A percentile compares a stretch with the other conserved stretches of the same genome.
phyloP scores from a whole-genome alignment of 1,140 invertebrate genomes.

The Ceratoteleas bidentatus region DNA sequence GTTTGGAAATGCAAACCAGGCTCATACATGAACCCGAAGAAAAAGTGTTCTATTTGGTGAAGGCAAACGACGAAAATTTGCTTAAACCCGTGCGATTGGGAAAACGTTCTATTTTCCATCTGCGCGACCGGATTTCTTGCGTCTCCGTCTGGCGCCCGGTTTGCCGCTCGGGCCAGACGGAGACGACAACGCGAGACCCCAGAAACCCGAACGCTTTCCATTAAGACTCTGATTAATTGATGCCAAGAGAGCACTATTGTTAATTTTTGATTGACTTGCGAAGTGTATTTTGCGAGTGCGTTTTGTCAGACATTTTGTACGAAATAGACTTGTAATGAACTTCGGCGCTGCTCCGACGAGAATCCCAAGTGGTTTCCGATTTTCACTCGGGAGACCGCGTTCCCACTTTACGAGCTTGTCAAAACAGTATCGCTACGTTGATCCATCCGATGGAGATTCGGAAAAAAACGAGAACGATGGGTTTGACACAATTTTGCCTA shows the following conservation, averaged over 20 bases:
- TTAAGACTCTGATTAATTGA: constrained; percentile 4
- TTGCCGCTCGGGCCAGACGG: background rate
- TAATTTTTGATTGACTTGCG: constrained; percentile 7
- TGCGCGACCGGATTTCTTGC: background rate
- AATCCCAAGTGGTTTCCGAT: background rate
- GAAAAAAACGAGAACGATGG: background rate
- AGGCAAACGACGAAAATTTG: background rate
- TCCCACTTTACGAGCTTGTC: constrained; percentile 1
- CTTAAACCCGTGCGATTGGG: background rate
- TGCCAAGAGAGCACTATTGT: constrained; percentile 3
- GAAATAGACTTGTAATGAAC: background rate
- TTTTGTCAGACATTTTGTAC: background rate
- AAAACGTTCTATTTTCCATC: constrained; percentile 2
- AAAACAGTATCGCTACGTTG: constrained; percentile 1
- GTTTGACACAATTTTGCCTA: too few relatives aligned
- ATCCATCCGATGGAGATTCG: background rate
- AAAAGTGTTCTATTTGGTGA: constrained; percentile 88
- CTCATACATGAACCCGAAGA: constrained; percentile 91
- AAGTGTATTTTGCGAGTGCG: constrained; percentile 5
- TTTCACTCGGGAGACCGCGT: background rate
- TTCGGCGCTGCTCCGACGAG: background rate
- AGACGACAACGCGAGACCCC: background rate
- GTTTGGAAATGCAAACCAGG: constrained; percentile 89
- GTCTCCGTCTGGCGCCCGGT: background rate
- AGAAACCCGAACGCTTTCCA: constrained; percentile 5